Evolutionary conservation across 92 coral and sea anemone species (phyloP).

Genomic region (Parazoanthus atlanticus): DNA sequence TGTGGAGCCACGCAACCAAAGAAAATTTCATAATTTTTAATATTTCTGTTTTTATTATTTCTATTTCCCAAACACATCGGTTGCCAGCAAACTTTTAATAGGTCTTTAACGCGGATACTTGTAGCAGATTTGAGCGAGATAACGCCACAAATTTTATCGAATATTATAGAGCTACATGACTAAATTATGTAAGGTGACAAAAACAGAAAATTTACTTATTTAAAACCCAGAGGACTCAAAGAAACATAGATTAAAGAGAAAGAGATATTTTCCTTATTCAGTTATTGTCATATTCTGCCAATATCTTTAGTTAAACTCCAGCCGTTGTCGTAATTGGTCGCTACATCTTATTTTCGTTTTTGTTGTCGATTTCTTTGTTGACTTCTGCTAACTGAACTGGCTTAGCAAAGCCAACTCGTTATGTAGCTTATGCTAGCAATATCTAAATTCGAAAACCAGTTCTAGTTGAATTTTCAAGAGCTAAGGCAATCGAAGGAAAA

Average conservation of each 20-base stretch:
- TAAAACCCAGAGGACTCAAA: background rate
- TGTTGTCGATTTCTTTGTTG: background rate
- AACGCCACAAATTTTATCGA: background rate
- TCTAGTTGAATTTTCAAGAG: background rate
- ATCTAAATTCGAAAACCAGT: background rate
- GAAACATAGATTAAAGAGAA: background rate
- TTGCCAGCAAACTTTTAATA: constrained; percentile 2
- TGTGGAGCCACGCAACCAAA: background rate
- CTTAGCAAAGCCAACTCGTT: background rate
- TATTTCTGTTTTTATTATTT: background rate
- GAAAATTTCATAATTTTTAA: background rate
- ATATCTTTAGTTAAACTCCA: background rate
- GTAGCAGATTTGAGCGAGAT: constrained; percentile 5
- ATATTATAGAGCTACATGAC: background rate
- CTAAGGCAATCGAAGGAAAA: background rate
- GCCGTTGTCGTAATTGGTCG: background rate
- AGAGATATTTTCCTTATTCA: background rate
- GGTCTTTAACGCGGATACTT: background rate
- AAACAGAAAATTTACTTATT: background rate
- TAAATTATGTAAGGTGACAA: constrained; percentile 11
- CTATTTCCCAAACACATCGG: background rate
- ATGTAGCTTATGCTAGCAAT: background rate
- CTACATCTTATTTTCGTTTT: background rate
- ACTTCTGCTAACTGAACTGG: background rate
- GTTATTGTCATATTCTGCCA: background rate